Percentiles rank a stretch among this genome's conserved stretches.
Evolutionary conservation across 2,113 vertebrate genomes (phyloP).

Genomic region (Gallinago undulata): DNA sequence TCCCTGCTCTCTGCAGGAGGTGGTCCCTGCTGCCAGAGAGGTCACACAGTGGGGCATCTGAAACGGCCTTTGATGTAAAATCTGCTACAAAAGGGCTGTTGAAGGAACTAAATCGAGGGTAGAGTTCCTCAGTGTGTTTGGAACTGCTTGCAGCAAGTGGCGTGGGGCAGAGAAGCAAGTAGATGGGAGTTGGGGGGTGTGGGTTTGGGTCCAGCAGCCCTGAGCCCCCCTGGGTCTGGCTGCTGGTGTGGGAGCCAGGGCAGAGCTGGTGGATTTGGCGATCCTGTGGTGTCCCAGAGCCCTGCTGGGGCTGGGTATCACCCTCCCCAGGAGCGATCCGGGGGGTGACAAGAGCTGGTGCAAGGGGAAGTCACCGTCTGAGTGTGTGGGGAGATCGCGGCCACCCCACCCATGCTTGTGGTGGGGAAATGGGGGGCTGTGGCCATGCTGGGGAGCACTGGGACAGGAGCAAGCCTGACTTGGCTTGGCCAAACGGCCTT

Average conservation of each 20-base stretch:
- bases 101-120: not conserved
- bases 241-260: not conserved
- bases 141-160: not conserved
- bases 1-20: rapidly evolving
- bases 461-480: not conserved
- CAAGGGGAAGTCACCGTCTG: not conserved
- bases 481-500: rapidly evolving
- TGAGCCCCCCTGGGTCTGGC: not conserved
- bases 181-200: not conserved
- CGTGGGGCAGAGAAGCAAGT: not conserved
- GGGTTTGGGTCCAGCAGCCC: not conserved
- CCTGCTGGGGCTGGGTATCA: not conserved
- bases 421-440: rapidly evolving
- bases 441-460: not conserved
- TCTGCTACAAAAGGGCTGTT: not conserved
- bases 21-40: not conserved
- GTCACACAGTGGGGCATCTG: rapidly evolving
- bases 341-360: not conserved
- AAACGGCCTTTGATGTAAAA: not conserved
- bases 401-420: rapidly evolving
- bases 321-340: rapidly evolving
- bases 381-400: rapidly evolving
- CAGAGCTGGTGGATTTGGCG: not conserved
- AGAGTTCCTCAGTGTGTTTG: rapidly evolving
- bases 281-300: not conserved